Conservation (phyloP, 1,140 invertebrate species). For the Drosophila obscura region DNA sequence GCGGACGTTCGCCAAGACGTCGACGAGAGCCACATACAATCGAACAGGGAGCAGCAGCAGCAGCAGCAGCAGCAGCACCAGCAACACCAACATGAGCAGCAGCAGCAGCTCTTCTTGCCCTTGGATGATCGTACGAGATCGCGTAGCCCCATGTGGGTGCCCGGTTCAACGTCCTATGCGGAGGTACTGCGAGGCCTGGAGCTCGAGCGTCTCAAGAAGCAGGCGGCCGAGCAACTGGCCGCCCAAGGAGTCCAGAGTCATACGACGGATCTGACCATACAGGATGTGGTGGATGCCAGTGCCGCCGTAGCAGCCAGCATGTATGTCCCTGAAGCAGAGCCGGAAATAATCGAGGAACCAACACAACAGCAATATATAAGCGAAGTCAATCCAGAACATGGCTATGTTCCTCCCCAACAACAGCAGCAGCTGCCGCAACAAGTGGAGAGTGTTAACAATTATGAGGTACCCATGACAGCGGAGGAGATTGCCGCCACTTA, state of each 20-base stretch:
- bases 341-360: constrained; percentile 14
- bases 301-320: constrained; percentile 24
- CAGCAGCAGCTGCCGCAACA: constrained; percentile 9
- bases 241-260: constrained; percentile 36
- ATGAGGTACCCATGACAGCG: constrained; percentile 73
- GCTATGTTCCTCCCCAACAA: constrained; percentile 43
- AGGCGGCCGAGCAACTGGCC: constrained; percentile 52
- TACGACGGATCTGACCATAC: constrained; percentile 58
- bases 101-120: constrained; percentile 63
- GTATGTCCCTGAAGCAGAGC: constrained; percentile 33
- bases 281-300: constrained; percentile 70
- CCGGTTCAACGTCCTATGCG: constrained; percentile 90
- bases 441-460: constrained; percentile 22
- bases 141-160: constrained; percentile 89
- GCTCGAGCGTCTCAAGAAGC: constrained; percentile 59
- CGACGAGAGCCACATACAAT: constrained; percentile 38
- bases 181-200: constrained; percentile 89
- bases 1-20: constrained; percentile 72
- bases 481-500: constrained; percentile 78
- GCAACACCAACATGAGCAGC: constrained; percentile 43
- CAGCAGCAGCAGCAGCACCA: constrained; percentile 31
- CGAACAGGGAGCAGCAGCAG: constrained; percentile 25
- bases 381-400: constrained; percentile 34
- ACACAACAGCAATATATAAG: constrained; percentile 45
- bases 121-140: constrained; percentile 85